Evolutionary conservation across 1,140 invertebrate species (phyloP).

Genomic region (Bombus confusus): DNA sequence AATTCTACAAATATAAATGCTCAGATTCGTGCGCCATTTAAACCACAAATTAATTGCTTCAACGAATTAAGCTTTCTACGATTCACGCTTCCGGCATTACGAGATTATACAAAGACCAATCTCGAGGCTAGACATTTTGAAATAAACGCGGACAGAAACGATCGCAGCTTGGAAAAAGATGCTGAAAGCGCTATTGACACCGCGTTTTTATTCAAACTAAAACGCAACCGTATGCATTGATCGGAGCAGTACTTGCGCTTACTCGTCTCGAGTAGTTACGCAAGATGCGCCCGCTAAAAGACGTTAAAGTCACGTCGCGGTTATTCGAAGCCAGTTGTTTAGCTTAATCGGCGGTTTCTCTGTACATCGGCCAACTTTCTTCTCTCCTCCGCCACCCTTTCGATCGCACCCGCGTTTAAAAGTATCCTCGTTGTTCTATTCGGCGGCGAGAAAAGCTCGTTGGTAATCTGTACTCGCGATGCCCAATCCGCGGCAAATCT

Average conservation of each 20-base stretch:
- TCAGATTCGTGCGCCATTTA: background rate
- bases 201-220: background rate
- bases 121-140: too few relatives aligned
- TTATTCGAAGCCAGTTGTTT: constrained; percentile 1
- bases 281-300: background rate
- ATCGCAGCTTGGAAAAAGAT: too few relatives aligned
- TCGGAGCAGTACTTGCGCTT: background rate
- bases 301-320: constrained; percentile 27
- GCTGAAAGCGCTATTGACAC: too few relatives aligned
- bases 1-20: background rate
- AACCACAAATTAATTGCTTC: background rate
- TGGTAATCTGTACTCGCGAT: background rate
- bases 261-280: constrained; percentile 12
- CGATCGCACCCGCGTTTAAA: background rate
- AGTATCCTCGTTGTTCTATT: background rate
- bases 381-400: background rate
- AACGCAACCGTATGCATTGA: background rate
- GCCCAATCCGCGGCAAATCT: background rate
- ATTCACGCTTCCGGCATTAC: background rate
- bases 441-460: too few relatives aligned
- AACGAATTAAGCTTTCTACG: too few relatives aligned
- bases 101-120: background rate
- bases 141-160: too few relatives aligned
- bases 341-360: constrained; percentile 16
- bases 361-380: background rate